Evolutionary conservation across 2,797 vertebrate species (phyloP).

Genomic region (Saxicola maurus): DNA sequence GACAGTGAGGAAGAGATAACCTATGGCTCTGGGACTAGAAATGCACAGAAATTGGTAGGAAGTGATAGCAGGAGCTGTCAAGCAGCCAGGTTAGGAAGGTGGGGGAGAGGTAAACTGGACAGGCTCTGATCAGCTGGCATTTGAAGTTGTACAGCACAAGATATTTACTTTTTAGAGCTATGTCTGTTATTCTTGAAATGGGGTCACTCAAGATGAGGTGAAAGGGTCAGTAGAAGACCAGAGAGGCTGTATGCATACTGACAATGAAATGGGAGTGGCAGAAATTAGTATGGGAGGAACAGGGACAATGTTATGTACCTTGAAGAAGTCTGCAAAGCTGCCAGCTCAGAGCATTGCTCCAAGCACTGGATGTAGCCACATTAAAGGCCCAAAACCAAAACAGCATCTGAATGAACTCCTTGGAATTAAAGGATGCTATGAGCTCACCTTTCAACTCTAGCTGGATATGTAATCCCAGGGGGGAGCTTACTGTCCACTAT

Average conservation of each 20-base stretch:
- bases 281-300: neutral
- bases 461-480: neutral
- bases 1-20: neutral
- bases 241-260: neutral
- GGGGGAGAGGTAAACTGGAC: neutral
- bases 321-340: neutral
- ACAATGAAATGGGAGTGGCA: neutral
- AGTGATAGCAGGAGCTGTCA: neutral
- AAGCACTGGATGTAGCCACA: neutral
- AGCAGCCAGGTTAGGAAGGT: neutral
- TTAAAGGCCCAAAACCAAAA: neutral
- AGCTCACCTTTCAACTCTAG: neutral
- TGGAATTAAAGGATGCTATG: neutral
- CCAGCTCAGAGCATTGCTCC: neutral
- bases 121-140: neutral
- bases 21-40: neutral
- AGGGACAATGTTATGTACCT: neutral
- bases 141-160: neutral
- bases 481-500: neutral
- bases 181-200: neutral
- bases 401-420: neutral
- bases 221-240: neutral
- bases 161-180: neutral
- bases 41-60: neutral
- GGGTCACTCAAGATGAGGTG: neutral